phyloP scores from a whole-genome alignment of 1,140 invertebrate genomes.

The Drosophila nannoptera region DNA sequence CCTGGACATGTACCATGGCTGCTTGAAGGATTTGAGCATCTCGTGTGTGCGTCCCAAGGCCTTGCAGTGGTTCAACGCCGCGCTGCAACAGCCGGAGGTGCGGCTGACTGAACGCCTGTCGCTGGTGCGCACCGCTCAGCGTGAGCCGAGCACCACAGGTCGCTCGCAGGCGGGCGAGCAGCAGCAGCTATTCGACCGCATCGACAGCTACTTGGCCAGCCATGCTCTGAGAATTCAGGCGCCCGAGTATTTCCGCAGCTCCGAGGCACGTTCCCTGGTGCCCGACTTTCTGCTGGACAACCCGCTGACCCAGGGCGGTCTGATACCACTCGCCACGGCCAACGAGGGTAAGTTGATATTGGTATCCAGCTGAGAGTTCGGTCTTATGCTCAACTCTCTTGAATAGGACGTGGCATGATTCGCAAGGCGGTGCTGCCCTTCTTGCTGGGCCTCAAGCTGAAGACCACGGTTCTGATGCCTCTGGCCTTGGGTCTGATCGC shows the following conservation, averaged over 20 bases:
- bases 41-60: conserved; percentile 88
- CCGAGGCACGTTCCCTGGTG: conserved; percentile 82
- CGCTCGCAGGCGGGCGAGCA: conserved; percentile 48
- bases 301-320: conserved; percentile 83
- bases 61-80: conserved; percentile 85
- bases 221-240: conserved; percentile 84
- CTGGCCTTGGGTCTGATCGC: conserved; percentile 89
- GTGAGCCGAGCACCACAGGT: conserved; percentile 31
- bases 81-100: conserved; percentile 84
- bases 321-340: conserved; percentile 83
- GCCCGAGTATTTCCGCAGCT: conserved; percentile 81
- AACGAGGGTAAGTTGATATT: conserved; percentile 81
- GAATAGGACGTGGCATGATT: conserved; percentile 86
- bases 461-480: conserved; percentile 89
- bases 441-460: conserved; percentile 90
- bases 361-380: neutral
- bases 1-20: conserved; percentile 83
- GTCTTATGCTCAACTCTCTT: neutral
- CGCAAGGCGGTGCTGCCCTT: conserved; percentile 91
- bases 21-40: conserved; percentile 83
- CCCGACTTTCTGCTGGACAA: conserved; percentile 84
- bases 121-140: conserved; percentile 82
- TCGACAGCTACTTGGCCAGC: conserved; percentile 83
- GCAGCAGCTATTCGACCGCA: conserved; percentile 82
- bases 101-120: conserved; percentile 86